These are phyloP conservation scores for human DNA, from an alignment of 2,113 vertebrate genomes.

Conservation along the genomic window DNA sequence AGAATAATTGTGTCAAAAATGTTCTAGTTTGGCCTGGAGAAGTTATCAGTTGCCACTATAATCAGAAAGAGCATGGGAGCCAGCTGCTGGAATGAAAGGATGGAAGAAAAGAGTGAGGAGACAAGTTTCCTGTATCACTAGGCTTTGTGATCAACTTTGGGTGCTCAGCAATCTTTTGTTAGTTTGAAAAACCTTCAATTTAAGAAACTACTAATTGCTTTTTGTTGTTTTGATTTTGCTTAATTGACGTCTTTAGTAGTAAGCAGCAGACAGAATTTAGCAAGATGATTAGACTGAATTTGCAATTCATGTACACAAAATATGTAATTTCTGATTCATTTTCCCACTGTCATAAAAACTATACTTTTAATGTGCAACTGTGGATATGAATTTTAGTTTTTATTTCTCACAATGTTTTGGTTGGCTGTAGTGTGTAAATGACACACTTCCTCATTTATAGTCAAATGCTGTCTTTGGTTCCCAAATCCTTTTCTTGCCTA, in stretches of 20 bases:
- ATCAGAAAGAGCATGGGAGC: too few relatives aligned
- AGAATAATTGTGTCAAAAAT: not conserved
- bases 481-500: not conserved
- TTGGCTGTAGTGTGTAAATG: not conserved
- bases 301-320: not conserved
- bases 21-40: not conserved
- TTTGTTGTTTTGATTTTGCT: not conserved
- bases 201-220: not conserved
- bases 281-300: not conserved
- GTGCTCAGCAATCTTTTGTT: not conserved
- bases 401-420: too few relatives aligned
- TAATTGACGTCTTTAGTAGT: not conserved
- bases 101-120: not conserved
- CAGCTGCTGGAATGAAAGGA: not conserved
- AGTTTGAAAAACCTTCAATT: not conserved
- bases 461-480: not conserved
- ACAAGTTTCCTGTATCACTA: not conserved
- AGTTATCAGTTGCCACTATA: not conserved
- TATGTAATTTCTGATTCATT: not conserved
- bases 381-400: not conserved
- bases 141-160: not conserved
- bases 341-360: not conserved
- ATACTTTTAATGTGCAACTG: not conserved
- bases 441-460: not conserved
- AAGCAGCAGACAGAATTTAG: not conserved